Base-by-base conservation (phyloP, 2,888 invertebrate genomes). In the Polyommatus icarus region DNA sequence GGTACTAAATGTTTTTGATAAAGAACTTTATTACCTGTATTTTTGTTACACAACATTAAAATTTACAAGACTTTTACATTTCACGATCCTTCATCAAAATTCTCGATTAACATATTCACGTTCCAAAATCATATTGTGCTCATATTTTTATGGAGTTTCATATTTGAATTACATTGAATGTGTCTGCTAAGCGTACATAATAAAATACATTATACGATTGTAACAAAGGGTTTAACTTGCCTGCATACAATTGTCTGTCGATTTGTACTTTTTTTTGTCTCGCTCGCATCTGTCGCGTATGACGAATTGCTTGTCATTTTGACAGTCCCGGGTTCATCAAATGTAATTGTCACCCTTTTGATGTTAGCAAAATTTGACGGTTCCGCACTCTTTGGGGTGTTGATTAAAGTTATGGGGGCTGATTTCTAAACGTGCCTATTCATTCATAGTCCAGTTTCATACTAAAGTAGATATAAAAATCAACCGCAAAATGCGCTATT, bases 271-370 rank as follows among this genome's bases (percentile, higher is more conserved):
- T 81, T 79, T 67, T 73, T 67, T 78, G 80, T 84, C 85, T 82
- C 85, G 73, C 82, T 87, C 87, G 89, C 93, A 93, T 90, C 93
- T 92, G 93, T 92, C 93, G 89, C 82, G 86, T 90, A 88, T 92
- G 93, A 93, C 93, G 93, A 92, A 93, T 93, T 90, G 92, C 89
- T 92, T 92, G 92, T 93, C 91, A 91, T 88, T 90, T 88, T 91
- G 93, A 91, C 92, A 91, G 88, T 85, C 89, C 89, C 90, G 87
- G 89, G 91, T 87, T 81, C 84, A 85, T 85, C 89, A 87, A 85
- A 85, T 87, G 88, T 89, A 86, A 91, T 93, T 91, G 89, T 90
- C 93, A 92, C 93, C 93, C 93, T 89, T 91, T 90, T 82, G 82
- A 83, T 82, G 80, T 80, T 80, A 80, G 81, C 82, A 82, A 81